Evolutionary conservation across 1,140 invertebrate genomes (phyloP), one percentile per base, ranked within the genome.

Genomic region (Dendrolimus punctatus): DNA sequence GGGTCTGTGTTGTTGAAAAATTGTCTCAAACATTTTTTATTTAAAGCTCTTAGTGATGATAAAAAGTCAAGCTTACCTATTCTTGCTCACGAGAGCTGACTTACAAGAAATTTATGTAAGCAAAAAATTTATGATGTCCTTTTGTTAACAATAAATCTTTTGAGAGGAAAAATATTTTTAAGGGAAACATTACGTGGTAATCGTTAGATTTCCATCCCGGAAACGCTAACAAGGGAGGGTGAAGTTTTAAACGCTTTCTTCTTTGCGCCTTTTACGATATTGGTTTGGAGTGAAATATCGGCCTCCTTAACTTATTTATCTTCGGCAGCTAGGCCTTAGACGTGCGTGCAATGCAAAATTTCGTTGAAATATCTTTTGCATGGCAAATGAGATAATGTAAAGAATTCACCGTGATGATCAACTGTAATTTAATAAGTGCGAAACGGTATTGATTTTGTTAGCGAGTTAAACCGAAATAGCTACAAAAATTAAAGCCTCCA

Each of bases 201-300:
- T 46, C 45, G 43, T 57, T 58, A 52, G 44, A 46, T 50, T 55
- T 42, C 8, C 46, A 45, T 46, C n/a, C 10, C 46, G 51, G 46
- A 58, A 23, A 56, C 48, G 41, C 50, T 57, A 60, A 55, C 53
- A 51, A 63, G 55, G n/a, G 39, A 46, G 41, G 61, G 47, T 55
- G 48, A 58, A 60, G 56, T 66, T 71, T 68, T 60, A 67, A 62
- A 58, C 59, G 53, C 54, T 66, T 66, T 64, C 56, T 55, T 65
- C 62, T 54, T 54, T 54, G 39, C 39, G 57, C 64, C 57, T 71
- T 65, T 75, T 64, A 71, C 64, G 68, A 71, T 68, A 77, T 77
- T 77, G 74, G 66, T 68, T 73, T 51, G 41, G 67, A 77, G 66
- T 71, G 68, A 77, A 77, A 77, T 75, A 77, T 77, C 65, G 64